These are phyloP conservation scores for Muricea muricata DNA, from an alignment of 92 coral and sea anemone species.

Conservation along the genomic window DNA sequence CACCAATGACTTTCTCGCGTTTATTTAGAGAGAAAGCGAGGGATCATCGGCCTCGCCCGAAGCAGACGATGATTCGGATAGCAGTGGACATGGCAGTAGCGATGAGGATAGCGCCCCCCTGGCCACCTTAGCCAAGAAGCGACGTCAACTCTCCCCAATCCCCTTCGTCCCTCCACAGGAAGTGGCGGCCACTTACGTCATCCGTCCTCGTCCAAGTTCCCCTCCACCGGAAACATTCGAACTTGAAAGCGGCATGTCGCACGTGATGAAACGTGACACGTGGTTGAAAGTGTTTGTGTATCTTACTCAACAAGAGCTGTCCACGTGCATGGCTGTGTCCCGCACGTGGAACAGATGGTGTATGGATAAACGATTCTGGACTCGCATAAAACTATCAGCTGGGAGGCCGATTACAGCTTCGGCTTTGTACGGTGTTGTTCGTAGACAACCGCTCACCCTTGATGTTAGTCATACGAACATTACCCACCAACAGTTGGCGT, in stretches of 20 bases:
- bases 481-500: constrained; percentile 84
- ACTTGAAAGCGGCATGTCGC: constrained; percentile 66
- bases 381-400: constrained; percentile 76
- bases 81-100: constrained; percentile 32
- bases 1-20: no score
- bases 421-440: constrained; percentile 88
- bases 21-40: background rate
- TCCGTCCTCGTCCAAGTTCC: constrained; percentile 88
- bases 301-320: constrained; percentile 75
- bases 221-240: constrained; percentile 81
- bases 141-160: constrained; percentile 59
- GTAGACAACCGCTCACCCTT: constrained; percentile 89
- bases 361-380: constrained; percentile 88
- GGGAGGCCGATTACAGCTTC: constrained; percentile 69
- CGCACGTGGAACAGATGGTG: constrained; percentile 99
- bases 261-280: constrained; percentile 71
- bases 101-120: constrained; percentile 52
- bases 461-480: constrained; percentile 96
- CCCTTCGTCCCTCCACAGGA: constrained; percentile 93
- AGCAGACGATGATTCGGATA: constrained; percentile 61
- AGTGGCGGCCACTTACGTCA: constrained; percentile 78
- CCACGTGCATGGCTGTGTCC: constrained; percentile 96
- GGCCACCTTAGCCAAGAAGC: constrained; percentile 51
- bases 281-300: constrained; percentile 85
- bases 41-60: constrained; percentile 46